Evolutionary conservation across 2,888 invertebrate genomes (phyloP).

Genomic region (Magallana nippona): DNA sequence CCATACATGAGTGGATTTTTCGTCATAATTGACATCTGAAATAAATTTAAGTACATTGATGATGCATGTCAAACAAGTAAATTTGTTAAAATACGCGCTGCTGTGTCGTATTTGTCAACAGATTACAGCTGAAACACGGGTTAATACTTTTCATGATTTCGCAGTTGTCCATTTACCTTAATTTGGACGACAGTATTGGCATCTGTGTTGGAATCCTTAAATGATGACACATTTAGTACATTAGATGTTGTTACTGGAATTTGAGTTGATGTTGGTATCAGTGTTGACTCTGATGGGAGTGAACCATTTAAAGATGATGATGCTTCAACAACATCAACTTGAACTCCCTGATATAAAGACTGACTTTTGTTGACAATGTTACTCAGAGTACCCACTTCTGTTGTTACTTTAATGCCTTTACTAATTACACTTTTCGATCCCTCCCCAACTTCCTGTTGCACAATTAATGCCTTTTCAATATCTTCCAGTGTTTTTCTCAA

Average conservation of each 20-base stretch:
- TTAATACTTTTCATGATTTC: neutral
- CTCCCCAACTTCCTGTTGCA: constrained; percentile 20
- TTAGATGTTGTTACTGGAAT: too few relatives aligned
- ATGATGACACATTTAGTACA: too few relatives aligned
- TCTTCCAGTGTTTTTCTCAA: neutral
- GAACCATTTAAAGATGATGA: neutral
- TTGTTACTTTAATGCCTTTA: neutral
- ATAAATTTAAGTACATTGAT: neutral
- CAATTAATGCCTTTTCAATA: neutral
- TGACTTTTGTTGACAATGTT: neutral
- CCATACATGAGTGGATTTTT: constrained; percentile 19
- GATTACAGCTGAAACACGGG: neutral
- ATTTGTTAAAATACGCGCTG: neutral
- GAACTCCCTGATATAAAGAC: neutral
- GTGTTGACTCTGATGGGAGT: too few relatives aligned
- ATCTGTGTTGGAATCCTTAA: neutral
- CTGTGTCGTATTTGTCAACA: neutral
- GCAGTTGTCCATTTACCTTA: neutral
- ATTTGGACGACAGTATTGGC: neutral
- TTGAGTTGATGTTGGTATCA: too few relatives aligned
- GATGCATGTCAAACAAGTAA: neutral
- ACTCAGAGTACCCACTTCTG: neutral
- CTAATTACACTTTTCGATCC: neutral
- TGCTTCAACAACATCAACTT: neutral
- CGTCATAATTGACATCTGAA: constrained; percentile 1